Conservation (phyloP, 1,140 invertebrate genomes). For the Bacillus rossius region DNA sequence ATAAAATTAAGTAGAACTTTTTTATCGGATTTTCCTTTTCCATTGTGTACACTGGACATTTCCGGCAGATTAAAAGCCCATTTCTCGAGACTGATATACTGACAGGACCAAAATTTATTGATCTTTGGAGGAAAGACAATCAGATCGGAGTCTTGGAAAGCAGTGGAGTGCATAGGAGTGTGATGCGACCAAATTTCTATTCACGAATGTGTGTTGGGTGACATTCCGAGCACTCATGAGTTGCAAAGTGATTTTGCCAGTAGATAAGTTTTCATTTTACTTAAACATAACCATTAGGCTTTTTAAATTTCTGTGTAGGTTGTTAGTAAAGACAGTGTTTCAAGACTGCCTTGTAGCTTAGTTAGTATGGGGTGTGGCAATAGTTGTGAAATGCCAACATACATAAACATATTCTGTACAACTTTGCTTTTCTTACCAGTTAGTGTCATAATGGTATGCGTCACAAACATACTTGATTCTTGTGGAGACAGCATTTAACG, state of each 20-base stretch:
- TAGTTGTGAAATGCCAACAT: neutral
- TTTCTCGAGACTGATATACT: neutral
- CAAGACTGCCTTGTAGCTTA: neutral
- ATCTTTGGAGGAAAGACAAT: neutral
- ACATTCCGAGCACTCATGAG: conserved; percentile 8
- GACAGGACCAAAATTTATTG: neutral
- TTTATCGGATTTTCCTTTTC: neutral
- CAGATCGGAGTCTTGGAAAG: neutral
- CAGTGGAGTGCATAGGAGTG: neutral
- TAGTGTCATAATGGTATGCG: neutral
- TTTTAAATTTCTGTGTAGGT: neutral
- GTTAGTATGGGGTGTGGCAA: neutral
- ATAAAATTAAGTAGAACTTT: no score
- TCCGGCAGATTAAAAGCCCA: neutral
- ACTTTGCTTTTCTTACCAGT: neutral
- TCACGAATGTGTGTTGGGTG: neutral
- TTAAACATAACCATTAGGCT: neutral
- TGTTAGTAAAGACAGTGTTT: neutral
- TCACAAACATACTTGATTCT: neutral
- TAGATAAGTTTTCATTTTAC: neutral
- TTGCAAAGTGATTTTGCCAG: neutral
- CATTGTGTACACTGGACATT: neutral
- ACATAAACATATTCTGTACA: neutral
- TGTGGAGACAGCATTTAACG: neutral
- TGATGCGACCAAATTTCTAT: neutral